Evolutionary conservation across 2,797 vertebrate species (phyloP).

Genomic region (Lepus oiostolus): DNA sequence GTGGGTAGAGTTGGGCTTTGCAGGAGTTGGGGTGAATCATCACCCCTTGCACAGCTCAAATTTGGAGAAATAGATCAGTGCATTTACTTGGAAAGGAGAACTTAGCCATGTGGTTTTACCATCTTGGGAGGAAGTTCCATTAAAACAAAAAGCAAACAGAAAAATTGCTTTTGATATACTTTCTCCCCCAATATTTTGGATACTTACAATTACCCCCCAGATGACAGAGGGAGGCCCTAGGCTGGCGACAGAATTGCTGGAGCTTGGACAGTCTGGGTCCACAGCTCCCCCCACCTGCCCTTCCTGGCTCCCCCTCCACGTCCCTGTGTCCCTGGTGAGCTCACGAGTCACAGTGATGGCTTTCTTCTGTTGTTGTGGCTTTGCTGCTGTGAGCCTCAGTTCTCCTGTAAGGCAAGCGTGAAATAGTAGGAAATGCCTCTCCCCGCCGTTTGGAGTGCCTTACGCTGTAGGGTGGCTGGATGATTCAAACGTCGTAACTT

Average conservation of each 20-base stretch:
- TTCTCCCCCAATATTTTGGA: constrained; percentile 53
- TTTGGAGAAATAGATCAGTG: constrained; percentile 68
- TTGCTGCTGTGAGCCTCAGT: background rate
- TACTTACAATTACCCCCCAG: constrained; percentile 46
- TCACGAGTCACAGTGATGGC: background rate
- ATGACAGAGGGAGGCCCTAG: background rate
- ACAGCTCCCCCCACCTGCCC: background rate
- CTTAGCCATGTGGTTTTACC: constrained; percentile 83
- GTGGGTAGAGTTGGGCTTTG: background rate
- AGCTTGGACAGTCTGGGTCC: background rate
- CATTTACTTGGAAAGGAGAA: constrained; percentile 87
- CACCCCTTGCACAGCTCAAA: background rate
- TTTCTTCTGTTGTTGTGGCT: background rate
- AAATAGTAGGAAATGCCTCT: background rate
- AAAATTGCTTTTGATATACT: constrained; percentile 64
- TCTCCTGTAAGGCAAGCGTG: background rate
- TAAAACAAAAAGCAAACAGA: constrained; percentile 45
- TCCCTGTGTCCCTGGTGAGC: background rate
- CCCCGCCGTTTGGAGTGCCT: background rate
- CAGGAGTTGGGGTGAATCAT: background rate
- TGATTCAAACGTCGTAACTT: background rate
- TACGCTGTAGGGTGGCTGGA: background rate
- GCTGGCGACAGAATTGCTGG: background rate
- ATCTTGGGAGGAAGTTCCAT: constrained; percentile 85
- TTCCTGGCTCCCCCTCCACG: background rate